phyloP scores from a whole-genome alignment of 2,797 vertebrate species.

The Neosalanx taihuensis region DNA sequence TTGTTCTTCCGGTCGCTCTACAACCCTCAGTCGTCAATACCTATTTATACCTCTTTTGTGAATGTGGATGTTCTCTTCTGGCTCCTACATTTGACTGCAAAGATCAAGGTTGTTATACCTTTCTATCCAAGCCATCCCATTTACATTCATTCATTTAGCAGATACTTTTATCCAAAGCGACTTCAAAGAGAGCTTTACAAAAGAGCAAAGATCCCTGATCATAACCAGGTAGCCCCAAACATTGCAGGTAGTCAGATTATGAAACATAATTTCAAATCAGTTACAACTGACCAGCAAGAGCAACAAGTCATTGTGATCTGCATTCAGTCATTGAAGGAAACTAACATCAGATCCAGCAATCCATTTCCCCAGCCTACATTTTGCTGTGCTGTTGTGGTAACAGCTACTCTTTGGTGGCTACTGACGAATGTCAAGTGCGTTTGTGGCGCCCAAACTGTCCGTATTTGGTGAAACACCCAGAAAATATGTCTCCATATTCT shows the following conservation, averaged over 20 bases:
- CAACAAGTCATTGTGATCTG: too few species aligned
- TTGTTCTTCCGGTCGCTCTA: slow-evolving; percentile 21
- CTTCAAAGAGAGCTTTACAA: too few species aligned
- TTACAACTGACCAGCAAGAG: too few species aligned
- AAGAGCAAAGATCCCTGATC: too few species aligned
- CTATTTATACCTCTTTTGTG: slow-evolving; percentile 55
- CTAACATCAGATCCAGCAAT: too few species aligned
- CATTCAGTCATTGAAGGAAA: too few species aligned
- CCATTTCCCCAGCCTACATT: background rate
- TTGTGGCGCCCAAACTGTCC: slow-evolving; percentile 37
- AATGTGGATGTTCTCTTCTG: slow-evolving; percentile 10
- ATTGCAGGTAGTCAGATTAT: too few species aligned
- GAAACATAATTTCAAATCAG: too few species aligned
- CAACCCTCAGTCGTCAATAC: slow-evolving; percentile 16
- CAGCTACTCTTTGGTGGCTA: slow-evolving; percentile 19
- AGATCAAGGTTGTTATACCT: slow-evolving; percentile 41
- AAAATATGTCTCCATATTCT: background rate
- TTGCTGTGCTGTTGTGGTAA: background rate
- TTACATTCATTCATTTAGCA: too few species aligned
- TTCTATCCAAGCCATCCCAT: background rate
- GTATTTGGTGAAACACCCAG: background rate
- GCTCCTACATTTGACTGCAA: slow-evolving; percentile 19
- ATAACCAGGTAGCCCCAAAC: too few species aligned
- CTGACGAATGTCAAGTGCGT: slow-evolving; percentile 42
- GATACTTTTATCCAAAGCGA: too few species aligned